phyloP scores from a whole-genome alignment of 2,888 invertebrate genomes.

The Plagodis dolabraria region DNA sequence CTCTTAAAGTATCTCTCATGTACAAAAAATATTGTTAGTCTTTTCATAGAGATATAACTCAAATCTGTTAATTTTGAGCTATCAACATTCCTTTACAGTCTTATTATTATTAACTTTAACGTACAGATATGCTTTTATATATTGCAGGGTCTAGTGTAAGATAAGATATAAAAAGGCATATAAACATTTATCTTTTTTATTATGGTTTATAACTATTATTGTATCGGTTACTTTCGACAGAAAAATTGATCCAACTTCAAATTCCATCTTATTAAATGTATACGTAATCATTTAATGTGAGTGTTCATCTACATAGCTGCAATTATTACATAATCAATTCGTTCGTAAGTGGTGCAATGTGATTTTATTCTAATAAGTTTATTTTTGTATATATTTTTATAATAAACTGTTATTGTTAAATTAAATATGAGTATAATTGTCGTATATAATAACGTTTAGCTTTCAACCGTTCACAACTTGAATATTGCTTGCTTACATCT shows the following conservation, averaged over 20 bases:
- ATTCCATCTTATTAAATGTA: constrained; percentile 14
- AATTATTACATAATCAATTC: constrained; percentile 46
- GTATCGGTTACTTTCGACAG: constrained; percentile 21
- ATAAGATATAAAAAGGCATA: constrained; percentile 8
- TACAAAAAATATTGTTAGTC: neutral
- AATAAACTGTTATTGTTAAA: constrained; percentile 57
- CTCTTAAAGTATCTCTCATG: no score
- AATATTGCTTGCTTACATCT: constrained; percentile 51
- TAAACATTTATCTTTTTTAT: constrained; percentile 24
- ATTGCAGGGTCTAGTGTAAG: neutral
- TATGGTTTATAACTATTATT: constrained; percentile 27
- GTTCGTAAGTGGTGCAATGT: constrained; percentile 55
- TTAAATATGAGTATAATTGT: constrained; percentile 53
- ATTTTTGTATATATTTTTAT: constrained; percentile 47
- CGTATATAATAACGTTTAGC: constrained; percentile 30
- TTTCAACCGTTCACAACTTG: constrained; percentile 43
- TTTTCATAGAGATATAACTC: neutral
- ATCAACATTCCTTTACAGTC: constrained; percentile 19
- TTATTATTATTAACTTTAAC: neutral
- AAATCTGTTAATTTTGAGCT: constrained; percentile 7
- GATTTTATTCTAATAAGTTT: constrained; percentile 35
- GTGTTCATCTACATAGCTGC: constrained; percentile 35
- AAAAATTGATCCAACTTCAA: constrained; percentile 3
- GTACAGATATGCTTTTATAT: neutral
- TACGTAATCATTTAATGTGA: constrained; percentile 1